Base-by-base conservation (phyloP, 2,888 invertebrate species). In the Leptothorax acervorum region DNA sequence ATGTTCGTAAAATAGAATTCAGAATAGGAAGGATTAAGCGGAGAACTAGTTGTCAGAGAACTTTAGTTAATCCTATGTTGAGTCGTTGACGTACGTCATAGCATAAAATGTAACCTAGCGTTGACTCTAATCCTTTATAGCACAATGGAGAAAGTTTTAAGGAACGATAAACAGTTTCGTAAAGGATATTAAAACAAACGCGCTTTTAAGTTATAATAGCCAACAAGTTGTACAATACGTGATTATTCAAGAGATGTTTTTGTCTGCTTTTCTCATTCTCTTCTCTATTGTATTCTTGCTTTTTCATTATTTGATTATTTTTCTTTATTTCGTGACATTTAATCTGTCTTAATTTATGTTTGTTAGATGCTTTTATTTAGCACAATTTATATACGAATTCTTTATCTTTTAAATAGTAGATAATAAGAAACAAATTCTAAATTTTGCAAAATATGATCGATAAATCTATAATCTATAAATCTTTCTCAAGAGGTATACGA, bases 11-110 rank as follows among this genome's bases (percentile, higher is more conserved):
- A 71, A 71, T 9, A 45, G 12, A 68, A 70, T 45, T 78, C 55
- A 57, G 55, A 42, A 35, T 57, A 31, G n/a, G 45, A 18, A 70
- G 71, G 78, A 57, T 78, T 78, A 78, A 78, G 31, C 31, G 55
- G 45, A 71, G 45, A 78, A 70, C 55, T 55, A 31, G 73, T 55
- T 78, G 71, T 55, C 42, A 55, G n/a, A 31, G 31, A 78, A 78
- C 76, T 78, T 78, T 78, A 71, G 71, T 57, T 78, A 78, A 78
- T 78, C 45, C 71, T 39, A 31, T 55, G 78, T 78, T 31, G 55
- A 55, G 45, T 57, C 45, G 78, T 70, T 70, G 78, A 78, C 55
- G 31, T 55, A 57, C 45, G 78, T 78, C 71, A 78, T 57, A 71
- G 23, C 15, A 51, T 70, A 57, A 78, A 78, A 78, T 78, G 78